These are phyloP conservation scores for Mesitornis unicolor DNA, from an alignment of 2,113 vertebrate species.

Conservation along the genomic window DNA sequence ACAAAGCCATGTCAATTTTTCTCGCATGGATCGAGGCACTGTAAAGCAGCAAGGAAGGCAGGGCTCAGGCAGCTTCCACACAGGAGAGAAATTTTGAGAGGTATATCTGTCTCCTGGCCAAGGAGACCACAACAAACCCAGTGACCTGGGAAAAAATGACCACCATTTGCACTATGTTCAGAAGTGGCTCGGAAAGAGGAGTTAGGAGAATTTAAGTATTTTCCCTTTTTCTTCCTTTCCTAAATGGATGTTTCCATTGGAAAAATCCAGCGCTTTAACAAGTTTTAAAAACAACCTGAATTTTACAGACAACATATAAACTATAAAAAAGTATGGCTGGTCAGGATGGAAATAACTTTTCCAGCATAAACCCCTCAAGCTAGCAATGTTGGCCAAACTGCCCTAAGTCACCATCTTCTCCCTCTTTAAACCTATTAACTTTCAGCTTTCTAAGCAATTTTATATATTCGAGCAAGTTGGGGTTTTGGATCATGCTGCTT, in stretches of 20 bases:
- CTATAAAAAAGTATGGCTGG: rapidly evolving
- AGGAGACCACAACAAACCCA: neutral
- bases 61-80: neutral
- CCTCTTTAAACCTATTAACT: neutral
- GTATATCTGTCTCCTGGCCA: neutral
- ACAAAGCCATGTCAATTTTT: neutral
- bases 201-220: neutral
- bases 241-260: neutral
- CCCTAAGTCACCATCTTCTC: neutral
- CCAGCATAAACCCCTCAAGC: neutral
- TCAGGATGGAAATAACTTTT: neutral
- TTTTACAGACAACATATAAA: neutral
- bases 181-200: neutral
- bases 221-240: neutral
- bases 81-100: neutral
- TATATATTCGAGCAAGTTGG: neutral
- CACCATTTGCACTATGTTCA: rapidly evolving
- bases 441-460: neutral
- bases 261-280: neutral
- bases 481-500: neutral
- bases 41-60: neutral
- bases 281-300: neutral
- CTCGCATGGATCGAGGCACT: neutral
- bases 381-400: neutral
- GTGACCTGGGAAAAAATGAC: neutral